Percentiles rank a stretch among this genome's conserved stretches.
phyloP scores from a whole-genome alignment of 2,113 vertebrate genomes.

The Brachyistius frenatus region DNA sequence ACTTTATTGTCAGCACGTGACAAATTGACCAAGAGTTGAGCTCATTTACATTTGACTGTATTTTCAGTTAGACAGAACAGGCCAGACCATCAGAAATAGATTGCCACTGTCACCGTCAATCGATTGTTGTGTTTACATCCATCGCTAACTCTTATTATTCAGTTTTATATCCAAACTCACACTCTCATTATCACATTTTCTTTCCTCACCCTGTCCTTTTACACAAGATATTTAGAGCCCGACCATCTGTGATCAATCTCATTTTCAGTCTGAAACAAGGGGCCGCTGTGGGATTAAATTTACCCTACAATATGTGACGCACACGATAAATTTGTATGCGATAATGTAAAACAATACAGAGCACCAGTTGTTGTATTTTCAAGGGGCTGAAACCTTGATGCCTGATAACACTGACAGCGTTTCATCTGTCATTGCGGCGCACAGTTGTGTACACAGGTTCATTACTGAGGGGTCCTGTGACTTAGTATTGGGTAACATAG shows the following conservation, averaged over 20 bases:
- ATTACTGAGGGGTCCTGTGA: slow-evolving; percentile 56
- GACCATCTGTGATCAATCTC: slow-evolving; percentile 59
- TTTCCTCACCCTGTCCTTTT: slow-evolving; percentile 25
- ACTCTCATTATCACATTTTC: slow-evolving; percentile 63
- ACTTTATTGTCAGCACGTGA: not conserved
- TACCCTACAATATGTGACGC: slow-evolving; percentile 43
- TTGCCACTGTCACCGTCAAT: not conserved
- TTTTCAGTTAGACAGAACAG: not conserved
- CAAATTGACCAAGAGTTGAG: not conserved
- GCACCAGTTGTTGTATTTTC: slow-evolving; percentile 56
- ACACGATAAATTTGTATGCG: slow-evolving; percentile 47
- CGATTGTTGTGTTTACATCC: not conserved
- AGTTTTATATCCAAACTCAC: slow-evolving; percentile 24
- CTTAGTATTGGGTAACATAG: slow-evolving; percentile 65
- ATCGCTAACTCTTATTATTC: slow-evolving; percentile 9
- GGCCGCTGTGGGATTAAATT: slow-evolving; percentile 47
- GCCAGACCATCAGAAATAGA: not conserved
- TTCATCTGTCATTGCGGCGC: slow-evolving; percentile 47
- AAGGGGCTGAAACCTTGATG: slow-evolving; percentile 55
- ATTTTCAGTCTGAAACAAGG: slow-evolving; percentile 60
- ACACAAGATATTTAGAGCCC: slow-evolving; percentile 54
- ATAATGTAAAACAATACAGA: slow-evolving; percentile 69
- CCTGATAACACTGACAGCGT: slow-evolving; percentile 63
- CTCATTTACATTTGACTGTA: slow-evolving; percentile 11
- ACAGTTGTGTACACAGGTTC: slow-evolving; percentile 38